phyloP scores from a whole-genome alignment of 2,113 vertebrate genomes.

The Coptodon bakossiorum region DNA sequence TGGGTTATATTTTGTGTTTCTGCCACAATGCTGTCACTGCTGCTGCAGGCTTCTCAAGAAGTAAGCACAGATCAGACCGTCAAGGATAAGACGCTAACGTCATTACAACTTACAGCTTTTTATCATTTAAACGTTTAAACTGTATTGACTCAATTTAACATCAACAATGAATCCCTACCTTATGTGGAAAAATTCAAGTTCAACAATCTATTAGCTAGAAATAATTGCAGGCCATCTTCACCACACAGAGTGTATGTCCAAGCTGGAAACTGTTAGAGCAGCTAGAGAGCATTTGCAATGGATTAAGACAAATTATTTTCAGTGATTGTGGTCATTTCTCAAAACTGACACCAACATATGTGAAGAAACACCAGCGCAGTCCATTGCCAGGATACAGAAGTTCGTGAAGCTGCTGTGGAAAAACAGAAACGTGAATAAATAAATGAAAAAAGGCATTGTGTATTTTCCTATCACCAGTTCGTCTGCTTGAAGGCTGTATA shows the following conservation, averaged over 20 bases:
- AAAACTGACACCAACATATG: slow-evolving; percentile 24
- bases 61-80: slow-evolving; percentile 8
- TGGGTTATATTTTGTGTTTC: slow-evolving; percentile 23
- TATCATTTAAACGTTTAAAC: background rate
- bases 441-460: background rate
- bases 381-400: background rate
- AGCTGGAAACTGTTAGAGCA: slow-evolving; percentile 24
- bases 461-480: background rate
- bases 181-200: slow-evolving; percentile 3
- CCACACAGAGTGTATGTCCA: background rate
- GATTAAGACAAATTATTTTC: slow-evolving; percentile 45
- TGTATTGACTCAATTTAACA: background rate
- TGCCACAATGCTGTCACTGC: slow-evolving; percentile 15
- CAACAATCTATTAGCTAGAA: background rate
- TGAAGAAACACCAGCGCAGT: background rate
- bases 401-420: background rate
- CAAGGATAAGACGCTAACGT: background rate
- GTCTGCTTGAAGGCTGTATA: background rate
- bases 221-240: background rate
- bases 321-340: slow-evolving; percentile 35
- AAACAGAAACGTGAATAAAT: background rate
- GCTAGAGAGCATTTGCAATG: slow-evolving; percentile 13
- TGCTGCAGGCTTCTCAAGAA: background rate
- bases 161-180: background rate
- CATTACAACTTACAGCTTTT: background rate